A percentile compares a stretch with the other conserved stretches of the same genome.
Evolutionary conservation across 2,888 invertebrate genomes (phyloP).

Genomic region (Hydraecia micacea): DNA sequence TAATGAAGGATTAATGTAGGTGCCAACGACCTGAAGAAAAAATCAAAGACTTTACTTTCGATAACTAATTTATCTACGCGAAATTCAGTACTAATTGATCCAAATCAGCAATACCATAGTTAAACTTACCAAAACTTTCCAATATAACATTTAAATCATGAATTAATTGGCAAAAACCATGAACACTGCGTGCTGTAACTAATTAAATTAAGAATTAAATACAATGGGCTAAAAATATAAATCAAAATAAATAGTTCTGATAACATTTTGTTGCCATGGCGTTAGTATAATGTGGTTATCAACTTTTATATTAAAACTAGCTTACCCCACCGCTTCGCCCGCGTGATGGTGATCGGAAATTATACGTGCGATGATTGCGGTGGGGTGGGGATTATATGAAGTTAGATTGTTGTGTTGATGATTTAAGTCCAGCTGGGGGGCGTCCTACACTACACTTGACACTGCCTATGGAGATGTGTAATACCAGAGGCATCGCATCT

Average conservation of each 20-base stretch:
- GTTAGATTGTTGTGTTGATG: no score
- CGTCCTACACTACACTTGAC: no score
- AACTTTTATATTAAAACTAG: neutral
- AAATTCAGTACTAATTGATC: neutral
- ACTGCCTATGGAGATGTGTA: no score
- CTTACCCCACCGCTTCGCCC: neutral
- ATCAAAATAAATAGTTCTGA: constrained; percentile 6
- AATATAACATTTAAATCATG: constrained; percentile 21
- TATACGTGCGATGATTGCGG: no score
- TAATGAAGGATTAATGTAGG: no score
- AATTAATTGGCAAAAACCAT: constrained; percentile 36
- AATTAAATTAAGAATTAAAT: constrained; percentile 22
- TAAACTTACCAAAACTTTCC: constrained; percentile 27
- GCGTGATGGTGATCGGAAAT: no score
- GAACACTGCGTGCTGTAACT: constrained; percentile 20
- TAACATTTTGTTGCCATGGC: constrained; percentile 21
- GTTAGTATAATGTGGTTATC: neutral
- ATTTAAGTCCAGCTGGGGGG: no score
- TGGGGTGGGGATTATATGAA: no score
- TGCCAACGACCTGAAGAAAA: no score
- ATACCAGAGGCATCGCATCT: no score
- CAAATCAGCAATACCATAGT: constrained; percentile 6
- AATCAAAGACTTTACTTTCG: neutral
- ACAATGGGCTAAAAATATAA: constrained; percentile 25
- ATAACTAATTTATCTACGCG: constrained; percentile 18